These are phyloP conservation scores for Apamea crenata DNA, from an alignment of 2,888 invertebrate genomes.

Conservation along the genomic window DNA sequence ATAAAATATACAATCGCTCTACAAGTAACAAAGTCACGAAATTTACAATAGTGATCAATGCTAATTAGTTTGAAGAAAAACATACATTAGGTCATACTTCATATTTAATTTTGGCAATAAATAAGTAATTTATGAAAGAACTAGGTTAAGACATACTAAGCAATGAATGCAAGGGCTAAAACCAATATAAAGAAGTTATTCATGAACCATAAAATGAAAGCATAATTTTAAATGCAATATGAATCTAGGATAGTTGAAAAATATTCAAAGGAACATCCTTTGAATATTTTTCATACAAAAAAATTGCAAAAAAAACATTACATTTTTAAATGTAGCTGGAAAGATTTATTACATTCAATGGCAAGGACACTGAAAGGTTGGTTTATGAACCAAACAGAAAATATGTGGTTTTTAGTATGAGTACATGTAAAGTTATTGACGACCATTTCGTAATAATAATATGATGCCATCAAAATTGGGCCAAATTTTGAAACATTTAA, in stretches of 20 bases:
- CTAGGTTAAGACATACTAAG: conserved; percentile 21
- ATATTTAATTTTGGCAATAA: conserved; percentile 12
- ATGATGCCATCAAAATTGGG: not conserved
- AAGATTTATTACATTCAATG: not conserved
- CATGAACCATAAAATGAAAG: conserved; percentile 18
- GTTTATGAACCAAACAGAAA: not conserved
- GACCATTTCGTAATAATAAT: conserved; percentile 1
- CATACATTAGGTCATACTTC: not conserved
- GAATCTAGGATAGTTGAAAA: conserved; percentile 1
- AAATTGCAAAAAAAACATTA: not conserved
- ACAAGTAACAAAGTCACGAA: not conserved
- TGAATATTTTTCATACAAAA: too few relatives aligned
- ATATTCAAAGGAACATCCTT: conserved; percentile 1
- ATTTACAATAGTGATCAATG: not conserved
- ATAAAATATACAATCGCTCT: not conserved
- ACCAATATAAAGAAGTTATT: conserved; percentile 8
- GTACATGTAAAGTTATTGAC: not conserved
- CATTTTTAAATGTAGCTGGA: not conserved
- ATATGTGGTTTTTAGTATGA: not conserved
- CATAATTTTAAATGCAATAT: conserved; percentile 5
- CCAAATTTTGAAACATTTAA: not conserved
- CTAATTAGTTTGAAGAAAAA: conserved; percentile 7
- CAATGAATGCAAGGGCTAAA: conserved; percentile 18
- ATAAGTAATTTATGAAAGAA: conserved; percentile 16
- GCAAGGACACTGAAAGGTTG: not conserved